Conservation (phyloP, 2,113 vertebrate species). For the Pyrgilauda ruficollis region DNA sequence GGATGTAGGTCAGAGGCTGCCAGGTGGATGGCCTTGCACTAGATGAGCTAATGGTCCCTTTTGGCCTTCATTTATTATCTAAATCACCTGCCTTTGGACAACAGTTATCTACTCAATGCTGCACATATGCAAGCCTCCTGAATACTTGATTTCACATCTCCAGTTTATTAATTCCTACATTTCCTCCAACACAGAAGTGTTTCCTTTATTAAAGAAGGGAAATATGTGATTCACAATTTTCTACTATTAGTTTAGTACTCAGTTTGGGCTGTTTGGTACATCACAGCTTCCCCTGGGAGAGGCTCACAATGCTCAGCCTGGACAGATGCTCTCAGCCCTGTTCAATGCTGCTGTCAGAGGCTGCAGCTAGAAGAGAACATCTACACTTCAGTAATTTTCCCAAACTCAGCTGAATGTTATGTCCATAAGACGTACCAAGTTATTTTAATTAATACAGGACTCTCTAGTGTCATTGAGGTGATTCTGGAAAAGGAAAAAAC, state of each 20-base stretch:
- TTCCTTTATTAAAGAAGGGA: not conserved
- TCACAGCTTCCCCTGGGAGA: not conserved
- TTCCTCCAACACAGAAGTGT: not conserved
- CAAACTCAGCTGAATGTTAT: not conserved
- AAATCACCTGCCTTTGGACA: not conserved
- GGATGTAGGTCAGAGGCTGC: not conserved
- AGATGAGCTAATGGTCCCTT: not conserved
- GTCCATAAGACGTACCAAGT: not conserved
- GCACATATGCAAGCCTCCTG: not conserved
- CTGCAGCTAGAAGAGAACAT: not conserved
- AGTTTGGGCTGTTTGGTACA: not conserved
- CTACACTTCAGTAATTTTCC: not conserved
- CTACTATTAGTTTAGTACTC: not conserved
- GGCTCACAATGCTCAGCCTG: not conserved
- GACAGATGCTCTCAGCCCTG: not conserved
- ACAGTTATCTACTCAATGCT: not conserved
- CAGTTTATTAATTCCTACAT: not conserved
- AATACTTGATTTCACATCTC: not conserved
- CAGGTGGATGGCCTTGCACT: not conserved
- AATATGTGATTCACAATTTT: not conserved
- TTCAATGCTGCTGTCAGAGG: accelerated
- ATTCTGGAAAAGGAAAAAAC: not conserved
- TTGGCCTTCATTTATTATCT: not conserved
- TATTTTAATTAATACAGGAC: not conserved
- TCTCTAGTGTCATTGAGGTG: not conserved